Base-by-base conservation (phyloP, 2,113 vertebrate species). In the Chelonoidis abingdonii region DNA sequence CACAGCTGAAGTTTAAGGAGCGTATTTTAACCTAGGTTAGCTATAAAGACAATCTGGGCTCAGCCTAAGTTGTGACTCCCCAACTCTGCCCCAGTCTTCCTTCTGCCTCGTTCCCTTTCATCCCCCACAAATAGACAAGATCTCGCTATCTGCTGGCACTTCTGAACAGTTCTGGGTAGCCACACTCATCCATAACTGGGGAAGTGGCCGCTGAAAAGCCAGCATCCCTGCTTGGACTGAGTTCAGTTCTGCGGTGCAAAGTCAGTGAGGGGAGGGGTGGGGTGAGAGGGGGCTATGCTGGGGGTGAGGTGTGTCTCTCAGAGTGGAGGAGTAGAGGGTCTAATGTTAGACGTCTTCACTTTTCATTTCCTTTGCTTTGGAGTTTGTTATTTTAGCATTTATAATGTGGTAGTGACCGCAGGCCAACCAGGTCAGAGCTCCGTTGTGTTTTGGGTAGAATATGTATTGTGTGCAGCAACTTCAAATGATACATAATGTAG, bases 21-120 rank as follows among this genome's bases (percentile, higher is more conserved):
- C 10, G 10, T 8, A n/a, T 50, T 83, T 90, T 38, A 90, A 83
- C 89, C 91, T 31, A 90, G 84, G 88, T 87, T 82, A 87, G 80
- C 88, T 13, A 49, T 5, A 80, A 88, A 14, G 35, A 87, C 44
- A 80, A 89, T 85, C 25, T 22, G 10, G 5, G 49, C 22, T 90
- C 89, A 29, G 25, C 78, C 4, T 35, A 50, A 83, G 8, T 91
- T 47, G 8, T 52, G 52, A 52, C 16, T 52, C 52, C 52, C 52
- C 52, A 53, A 3, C 52, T 53, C 52, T 53, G 52, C 52, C 52
- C 52, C 52, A 53, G 17, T 53, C 52, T 19, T 53, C 17, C 52
- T 53, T 53, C 52, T 53, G 17, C 52, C 17, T 53, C 17, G 52
- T 53, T 29, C 27, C 57, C 57, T 12, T 29, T 31, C 57, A 10